Conservation (phyloP, 35 echinoderm and acorn worm species). For the Heliocidaris tuberculata region DNA sequence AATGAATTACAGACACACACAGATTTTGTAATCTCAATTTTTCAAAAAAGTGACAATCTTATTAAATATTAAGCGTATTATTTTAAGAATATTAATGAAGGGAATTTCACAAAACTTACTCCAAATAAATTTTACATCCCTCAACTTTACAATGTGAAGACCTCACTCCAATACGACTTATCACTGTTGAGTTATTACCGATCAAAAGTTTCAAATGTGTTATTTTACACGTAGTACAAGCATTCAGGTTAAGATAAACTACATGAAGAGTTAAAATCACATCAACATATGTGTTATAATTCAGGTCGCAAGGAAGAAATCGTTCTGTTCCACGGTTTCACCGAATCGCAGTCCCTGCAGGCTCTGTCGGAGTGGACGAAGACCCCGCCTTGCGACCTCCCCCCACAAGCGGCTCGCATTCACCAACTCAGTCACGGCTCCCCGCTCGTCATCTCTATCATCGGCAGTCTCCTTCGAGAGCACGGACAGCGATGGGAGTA, state of each 20-base stretch:
- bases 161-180: not conserved
- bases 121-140: not conserved
- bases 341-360: conserved; percentile 55
- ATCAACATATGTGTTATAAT: not conserved
- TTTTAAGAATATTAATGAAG: no score
- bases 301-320: conserved; percentile 38
- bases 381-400: conserved; percentile 16
- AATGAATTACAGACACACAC: no score
- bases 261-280: not conserved
- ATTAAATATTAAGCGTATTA: no score
- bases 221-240: no score
- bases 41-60: no score
- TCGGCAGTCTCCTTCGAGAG: conserved; percentile 60
- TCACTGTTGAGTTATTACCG: no score
- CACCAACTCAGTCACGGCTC: conserved; percentile 56
- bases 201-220: not conserved
- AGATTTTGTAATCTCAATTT: no score
- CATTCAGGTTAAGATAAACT: no score
- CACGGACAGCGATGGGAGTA: conserved; percentile 65
- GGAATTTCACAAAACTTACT: no score
- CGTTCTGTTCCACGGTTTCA: conserved; percentile 46
- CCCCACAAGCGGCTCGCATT: conserved; percentile 62
- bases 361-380: conserved; percentile 54
- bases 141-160: not conserved
- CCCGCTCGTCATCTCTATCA: conserved; percentile 66